Percentiles rank a stretch among this genome's conserved stretches.
These are phyloP conservation scores for Desmophyllum pertusum DNA, from an alignment of 92 coral and sea anemone genomes.

Conservation along the genomic window DNA sequence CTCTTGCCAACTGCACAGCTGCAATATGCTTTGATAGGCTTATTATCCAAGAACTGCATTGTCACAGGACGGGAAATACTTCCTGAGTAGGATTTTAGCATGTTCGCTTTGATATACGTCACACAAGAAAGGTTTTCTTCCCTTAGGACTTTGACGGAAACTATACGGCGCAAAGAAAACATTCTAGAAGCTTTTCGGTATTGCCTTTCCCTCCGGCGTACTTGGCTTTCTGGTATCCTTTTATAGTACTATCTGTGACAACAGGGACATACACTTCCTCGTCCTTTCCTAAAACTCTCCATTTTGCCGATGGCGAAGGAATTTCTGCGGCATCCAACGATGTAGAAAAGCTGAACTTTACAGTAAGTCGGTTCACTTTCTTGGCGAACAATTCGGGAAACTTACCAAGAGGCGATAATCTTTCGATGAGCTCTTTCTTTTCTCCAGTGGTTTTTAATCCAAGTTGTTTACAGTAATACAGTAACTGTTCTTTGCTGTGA, in stretches of 20 bases:
- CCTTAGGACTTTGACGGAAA: slow-evolving; percentile 22
- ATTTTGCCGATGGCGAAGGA: slow-evolving; percentile 32
- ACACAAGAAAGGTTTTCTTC: background rate
- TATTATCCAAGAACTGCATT: background rate
- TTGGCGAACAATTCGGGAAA: slow-evolving; percentile 23
- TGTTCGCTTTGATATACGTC: slow-evolving; percentile 32
- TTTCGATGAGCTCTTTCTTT: background rate
- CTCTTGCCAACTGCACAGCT: slow-evolving; percentile 5
- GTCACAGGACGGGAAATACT: slow-evolving; percentile 25
- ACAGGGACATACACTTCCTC: slow-evolving; percentile 14
- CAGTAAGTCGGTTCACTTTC: slow-evolving; percentile 19
- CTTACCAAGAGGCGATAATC: background rate
- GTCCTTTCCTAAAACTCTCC: slow-evolving; percentile 40
- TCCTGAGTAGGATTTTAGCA: slow-evolving; percentile 33
- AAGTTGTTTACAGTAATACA: background rate
- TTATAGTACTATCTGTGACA: slow-evolving; percentile 13
- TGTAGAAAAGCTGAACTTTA: slow-evolving; percentile 21
- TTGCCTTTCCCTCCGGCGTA: slow-evolving; percentile 47
- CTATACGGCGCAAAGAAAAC: slow-evolving; percentile 39
- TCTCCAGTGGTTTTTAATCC: background rate
- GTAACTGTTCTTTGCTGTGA: slow-evolving; percentile 6
- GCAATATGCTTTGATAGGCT: slow-evolving; percentile 2
- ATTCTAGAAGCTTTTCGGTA: slow-evolving; percentile 26
- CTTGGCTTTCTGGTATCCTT: slow-evolving; percentile 38
- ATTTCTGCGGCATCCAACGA: slow-evolving; percentile 10